A percentile compares a stretch with the other conserved stretches of the same genome.
phyloP scores from a whole-genome alignment of 2,113 vertebrate species.

The Girardinichthys multiradiatus region DNA sequence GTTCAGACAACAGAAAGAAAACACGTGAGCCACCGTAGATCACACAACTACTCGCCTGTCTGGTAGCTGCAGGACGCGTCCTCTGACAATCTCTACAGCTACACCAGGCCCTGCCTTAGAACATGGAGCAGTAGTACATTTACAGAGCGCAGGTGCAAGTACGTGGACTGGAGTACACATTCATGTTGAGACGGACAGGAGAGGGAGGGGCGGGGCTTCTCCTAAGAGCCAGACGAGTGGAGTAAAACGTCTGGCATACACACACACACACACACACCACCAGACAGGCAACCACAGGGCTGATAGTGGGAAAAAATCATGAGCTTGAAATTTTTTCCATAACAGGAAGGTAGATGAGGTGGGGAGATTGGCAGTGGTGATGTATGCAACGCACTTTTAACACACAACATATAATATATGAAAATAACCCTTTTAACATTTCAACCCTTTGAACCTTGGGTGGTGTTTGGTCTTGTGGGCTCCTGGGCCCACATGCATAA shows the following conservation, averaged over 20 bases:
- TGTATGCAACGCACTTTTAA: too few relatives aligned
- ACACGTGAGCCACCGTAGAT: constrained; percentile 40
- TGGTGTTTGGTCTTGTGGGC: too few relatives aligned
- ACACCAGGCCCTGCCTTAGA: constrained; percentile 20
- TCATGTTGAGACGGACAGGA: constrained; percentile 53
- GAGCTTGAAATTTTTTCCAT: too few relatives aligned
- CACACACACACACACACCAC: not conserved
- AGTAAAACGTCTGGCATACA: constrained; percentile 27
- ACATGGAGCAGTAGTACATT: constrained; percentile 63
- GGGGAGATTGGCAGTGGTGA: too few relatives aligned
- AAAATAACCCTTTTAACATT: too few relatives aligned
- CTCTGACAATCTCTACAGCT: constrained; percentile 39
- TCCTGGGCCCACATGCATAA: too few relatives aligned
- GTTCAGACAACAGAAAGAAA: constrained; percentile 30
- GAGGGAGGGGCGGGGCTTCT: constrained; percentile 2
- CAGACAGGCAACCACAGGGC: too few relatives aligned
- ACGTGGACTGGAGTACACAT: constrained; percentile 67
- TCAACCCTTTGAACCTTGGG: too few relatives aligned
- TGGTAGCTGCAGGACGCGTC: constrained; percentile 44
- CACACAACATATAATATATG: too few relatives aligned
- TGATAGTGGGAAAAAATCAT: too few relatives aligned
- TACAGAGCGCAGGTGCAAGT: constrained; percentile 49
- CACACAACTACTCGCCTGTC: constrained; percentile 39
- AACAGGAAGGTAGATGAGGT: too few relatives aligned
- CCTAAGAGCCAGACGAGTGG: constrained; percentile 32